Evolutionary conservation across 2,113 vertebrate species (phyloP).

Genomic region (Megaceryle maxima): DNA sequence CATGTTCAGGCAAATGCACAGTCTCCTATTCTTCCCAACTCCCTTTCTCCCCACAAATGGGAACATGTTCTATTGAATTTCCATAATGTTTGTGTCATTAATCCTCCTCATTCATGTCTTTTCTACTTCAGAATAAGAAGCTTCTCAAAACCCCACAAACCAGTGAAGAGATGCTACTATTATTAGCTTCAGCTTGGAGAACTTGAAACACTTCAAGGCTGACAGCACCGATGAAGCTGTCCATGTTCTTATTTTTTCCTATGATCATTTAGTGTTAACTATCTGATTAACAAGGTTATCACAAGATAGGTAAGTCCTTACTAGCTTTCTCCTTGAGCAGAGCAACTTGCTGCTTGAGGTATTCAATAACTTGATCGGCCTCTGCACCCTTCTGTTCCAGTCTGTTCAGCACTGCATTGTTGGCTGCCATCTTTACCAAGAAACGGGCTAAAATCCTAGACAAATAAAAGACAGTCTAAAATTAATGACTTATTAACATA

Average conservation of each 20-base stretch:
- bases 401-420: constrained; percentile 83
- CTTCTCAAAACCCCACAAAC: neutral
- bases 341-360: constrained; percentile 94
- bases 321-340: constrained; percentile 96
- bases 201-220: neutral
- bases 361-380: constrained; percentile 94
- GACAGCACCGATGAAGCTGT: neutral
- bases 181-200: neutral
- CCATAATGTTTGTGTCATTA: neutral
- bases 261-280: neutral
- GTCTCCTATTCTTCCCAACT: neutral
- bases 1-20: neutral
- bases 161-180: neutral
- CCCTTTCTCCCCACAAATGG: neutral
- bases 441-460: constrained; percentile 83
- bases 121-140: neutral
- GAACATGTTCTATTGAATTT: neutral
- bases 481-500: constrained; percentile 4
- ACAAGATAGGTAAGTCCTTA: constrained; percentile 68
- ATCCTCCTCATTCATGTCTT: neutral
- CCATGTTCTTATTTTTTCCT: neutral
- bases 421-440: constrained; percentile 88
- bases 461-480: neutral
- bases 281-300: neutral
- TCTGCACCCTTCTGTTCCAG: constrained; percentile 93